These are phyloP conservation scores for Kryptolebias ocellatus DNA, from an alignment of 2,797 vertebrate genomes.

Conservation along the genomic window DNA sequence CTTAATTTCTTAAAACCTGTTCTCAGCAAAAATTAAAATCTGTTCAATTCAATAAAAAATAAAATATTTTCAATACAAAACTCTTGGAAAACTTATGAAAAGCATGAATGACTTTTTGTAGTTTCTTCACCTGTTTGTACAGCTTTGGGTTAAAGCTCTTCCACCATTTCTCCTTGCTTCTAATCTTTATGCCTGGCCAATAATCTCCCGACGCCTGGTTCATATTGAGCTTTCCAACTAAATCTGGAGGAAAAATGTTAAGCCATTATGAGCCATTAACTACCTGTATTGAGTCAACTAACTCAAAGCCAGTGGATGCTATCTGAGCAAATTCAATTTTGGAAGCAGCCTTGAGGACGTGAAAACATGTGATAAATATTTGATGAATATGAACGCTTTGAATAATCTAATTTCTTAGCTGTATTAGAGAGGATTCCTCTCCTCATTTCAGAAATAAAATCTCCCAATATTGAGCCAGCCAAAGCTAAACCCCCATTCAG, in stretches of 20 bases:
- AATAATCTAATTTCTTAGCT: slow-evolving; percentile 14
- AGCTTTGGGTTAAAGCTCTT: not conserved
- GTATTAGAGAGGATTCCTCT: slow-evolving; percentile 31
- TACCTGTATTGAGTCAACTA: not conserved
- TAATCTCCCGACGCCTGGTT: not conserved
- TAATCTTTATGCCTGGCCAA: not conserved
- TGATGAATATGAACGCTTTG: not conserved
- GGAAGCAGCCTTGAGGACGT: not conserved
- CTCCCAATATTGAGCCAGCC: slow-evolving; percentile 24
- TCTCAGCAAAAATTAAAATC: no score
- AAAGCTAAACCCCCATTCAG: slow-evolving; percentile 38
- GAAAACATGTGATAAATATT: not conserved
- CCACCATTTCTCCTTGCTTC: slow-evolving; percentile 20
- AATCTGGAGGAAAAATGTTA: slow-evolving; percentile 5
- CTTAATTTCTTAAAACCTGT: no score
- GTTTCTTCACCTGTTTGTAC: no score
- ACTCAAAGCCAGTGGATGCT: not conserved
- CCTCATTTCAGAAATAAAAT: slow-evolving; percentile 45
- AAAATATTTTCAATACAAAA: no score
- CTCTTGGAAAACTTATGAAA: no score
- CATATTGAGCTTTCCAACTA: not conserved
- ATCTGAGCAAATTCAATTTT: slow-evolving; percentile 5
- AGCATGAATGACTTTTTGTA: no score
- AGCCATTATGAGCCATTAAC: slow-evolving; percentile 8
- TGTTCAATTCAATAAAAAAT: no score